Conservation (phyloP, 1,140 invertebrate species). For the Pomacea maculata region DNA sequence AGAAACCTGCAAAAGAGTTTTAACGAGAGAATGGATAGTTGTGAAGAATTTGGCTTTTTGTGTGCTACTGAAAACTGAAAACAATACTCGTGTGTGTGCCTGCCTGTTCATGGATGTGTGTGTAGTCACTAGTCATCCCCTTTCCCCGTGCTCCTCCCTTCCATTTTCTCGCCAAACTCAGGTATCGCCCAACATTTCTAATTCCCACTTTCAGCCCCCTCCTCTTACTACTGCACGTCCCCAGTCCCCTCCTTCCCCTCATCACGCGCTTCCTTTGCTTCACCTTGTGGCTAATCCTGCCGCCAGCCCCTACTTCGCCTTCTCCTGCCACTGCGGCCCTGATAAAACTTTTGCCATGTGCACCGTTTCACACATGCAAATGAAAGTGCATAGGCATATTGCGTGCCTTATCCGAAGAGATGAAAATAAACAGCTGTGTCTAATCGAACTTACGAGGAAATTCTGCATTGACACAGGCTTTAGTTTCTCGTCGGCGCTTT, state of each 20-base stretch:
- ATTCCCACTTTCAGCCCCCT: background rate
- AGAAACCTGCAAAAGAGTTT: background rate
- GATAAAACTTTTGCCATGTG: background rate
- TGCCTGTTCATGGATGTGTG: background rate
- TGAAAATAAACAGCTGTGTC: background rate
- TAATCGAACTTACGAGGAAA: background rate
- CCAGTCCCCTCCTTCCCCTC: background rate
- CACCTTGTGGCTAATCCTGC: background rate
- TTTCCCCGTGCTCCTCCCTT: background rate
- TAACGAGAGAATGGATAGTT: background rate
- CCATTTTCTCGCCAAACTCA: background rate
- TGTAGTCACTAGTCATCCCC: background rate
- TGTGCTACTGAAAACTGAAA: background rate
- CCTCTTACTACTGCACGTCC: background rate
- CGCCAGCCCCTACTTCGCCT: background rate
- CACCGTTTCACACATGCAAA: background rate
- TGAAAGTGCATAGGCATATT: background rate
- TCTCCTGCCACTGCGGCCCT: background rate
- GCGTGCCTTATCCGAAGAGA: background rate
- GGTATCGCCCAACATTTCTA: background rate
- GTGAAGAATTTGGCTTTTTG: conserved; percentile 8
- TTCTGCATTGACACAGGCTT: background rate
- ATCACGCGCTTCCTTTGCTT: background rate
- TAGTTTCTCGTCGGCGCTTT: background rate
- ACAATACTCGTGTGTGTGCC: too few species aligned